These are phyloP conservation scores for Falco punctatus DNA, from an alignment of 2,113 vertebrate genomes.

Conservation along the genomic window DNA sequence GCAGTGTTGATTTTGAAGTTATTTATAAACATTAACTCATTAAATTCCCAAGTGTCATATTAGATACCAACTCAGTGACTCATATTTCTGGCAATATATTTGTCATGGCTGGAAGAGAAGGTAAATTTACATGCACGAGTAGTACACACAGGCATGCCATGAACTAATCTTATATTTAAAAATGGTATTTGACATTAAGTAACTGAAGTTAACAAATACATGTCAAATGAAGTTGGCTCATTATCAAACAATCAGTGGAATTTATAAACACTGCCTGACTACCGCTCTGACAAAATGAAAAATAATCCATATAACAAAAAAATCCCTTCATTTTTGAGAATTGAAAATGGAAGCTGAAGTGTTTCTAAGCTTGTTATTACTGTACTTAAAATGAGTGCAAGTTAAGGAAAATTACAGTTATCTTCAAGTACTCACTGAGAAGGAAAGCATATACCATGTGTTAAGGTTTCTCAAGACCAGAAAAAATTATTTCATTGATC, in stretches of 20 bases:
- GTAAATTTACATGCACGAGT: slow-evolving; percentile 52
- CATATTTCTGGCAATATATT: slow-evolving; percentile 64
- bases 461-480: background rate
- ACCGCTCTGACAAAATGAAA: background rate
- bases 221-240: background rate
- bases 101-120: slow-evolving; percentile 20
- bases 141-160: slow-evolving; percentile 24
- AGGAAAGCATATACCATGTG: background rate
- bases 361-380: background rate
- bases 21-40: slow-evolving; percentile 79
- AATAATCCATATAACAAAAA: background rate
- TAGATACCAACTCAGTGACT: slow-evolving; percentile 48
- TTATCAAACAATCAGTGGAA: background rate
- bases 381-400: background rate
- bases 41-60: slow-evolving; percentile 34
- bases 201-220: background rate
- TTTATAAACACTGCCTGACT: background rate
- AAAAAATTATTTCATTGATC: background rate
- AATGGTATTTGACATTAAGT: slow-evolving; percentile 3
- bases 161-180: slow-evolving; percentile 60
- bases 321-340: background rate
- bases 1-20: slow-evolving; percentile 58
- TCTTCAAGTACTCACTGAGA: background rate
- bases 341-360: background rate
- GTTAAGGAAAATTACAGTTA: background rate